A percentile compares a stretch with the other conserved stretches of the same genome.
Evolutionary conservation across 1,140 invertebrate genomes (phyloP).

Genomic region (Drosophila nigromelanica): DNA sequence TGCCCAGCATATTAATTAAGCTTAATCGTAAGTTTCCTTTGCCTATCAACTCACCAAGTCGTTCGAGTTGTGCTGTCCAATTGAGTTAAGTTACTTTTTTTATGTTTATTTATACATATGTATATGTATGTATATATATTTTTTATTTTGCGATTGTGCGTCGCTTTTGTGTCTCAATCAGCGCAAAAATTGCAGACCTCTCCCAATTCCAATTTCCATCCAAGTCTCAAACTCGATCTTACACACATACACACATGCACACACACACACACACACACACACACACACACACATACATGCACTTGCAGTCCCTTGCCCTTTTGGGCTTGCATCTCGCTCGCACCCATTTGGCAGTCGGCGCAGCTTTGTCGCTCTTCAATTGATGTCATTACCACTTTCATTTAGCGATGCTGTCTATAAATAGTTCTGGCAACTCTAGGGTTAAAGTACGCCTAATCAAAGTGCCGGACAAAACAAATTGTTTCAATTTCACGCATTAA

Average conservation of each 20-base stretch:
- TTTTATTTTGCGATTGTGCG: slow-evolving; percentile 49
- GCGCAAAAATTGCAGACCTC: slow-evolving; percentile 40
- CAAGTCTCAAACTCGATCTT: slow-evolving; percentile 5
- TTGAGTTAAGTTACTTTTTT: slow-evolving; percentile 58
- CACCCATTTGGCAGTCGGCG: background rate
- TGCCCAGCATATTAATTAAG: slow-evolving; percentile 73
- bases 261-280: background rate
- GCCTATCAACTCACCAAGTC: slow-evolving; percentile 49
- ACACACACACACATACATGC: background rate
- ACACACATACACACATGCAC: background rate
- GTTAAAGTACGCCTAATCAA: slow-evolving; percentile 71
- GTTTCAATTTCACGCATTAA: slow-evolving; percentile 56
- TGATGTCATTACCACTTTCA: slow-evolving; percentile 66
- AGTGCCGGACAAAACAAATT: slow-evolving; percentile 60
- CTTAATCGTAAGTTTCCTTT: slow-evolving; percentile 77
- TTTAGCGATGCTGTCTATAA: slow-evolving; percentile 55
- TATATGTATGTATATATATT: slow-evolving; percentile 3
- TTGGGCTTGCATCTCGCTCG: slow-evolving; percentile 8
- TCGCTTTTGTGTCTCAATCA: slow-evolving; percentile 68
- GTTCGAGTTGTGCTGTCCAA: slow-evolving; percentile 37
- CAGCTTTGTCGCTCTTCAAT: slow-evolving; percentile 21
- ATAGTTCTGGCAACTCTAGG: slow-evolving; percentile 52
- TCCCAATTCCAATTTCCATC: slow-evolving; percentile 14
- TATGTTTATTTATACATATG: slow-evolving; percentile 9
- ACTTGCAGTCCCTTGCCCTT: slow-evolving; percentile 44